Percentiles rank a stretch among this genome's conserved stretches.
These are phyloP conservation scores for Miichthys miiuy DNA, from an alignment of 2,797 vertebrate genomes.

Conservation along the genomic window DNA sequence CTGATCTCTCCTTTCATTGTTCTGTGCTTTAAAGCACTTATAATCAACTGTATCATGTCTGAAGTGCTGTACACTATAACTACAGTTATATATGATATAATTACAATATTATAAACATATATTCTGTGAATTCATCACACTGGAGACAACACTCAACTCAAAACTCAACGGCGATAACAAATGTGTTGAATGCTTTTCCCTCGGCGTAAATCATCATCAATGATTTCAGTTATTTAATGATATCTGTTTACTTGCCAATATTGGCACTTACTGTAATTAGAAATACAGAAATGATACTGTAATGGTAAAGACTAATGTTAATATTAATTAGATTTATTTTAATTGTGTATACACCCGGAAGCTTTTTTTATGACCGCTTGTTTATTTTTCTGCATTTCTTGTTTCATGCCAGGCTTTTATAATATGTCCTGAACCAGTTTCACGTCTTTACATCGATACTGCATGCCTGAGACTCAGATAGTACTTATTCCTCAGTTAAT, in stretches of 20 bases:
- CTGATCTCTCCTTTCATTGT: neutral
- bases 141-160: too few relatives aligned
- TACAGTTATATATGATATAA: too few relatives aligned
- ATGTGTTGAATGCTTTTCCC: too few relatives aligned
- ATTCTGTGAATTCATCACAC: too few relatives aligned
- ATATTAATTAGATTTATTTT: neutral
- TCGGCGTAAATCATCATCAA: too few relatives aligned
- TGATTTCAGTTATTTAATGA: too few relatives aligned
- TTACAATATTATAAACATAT: too few relatives aligned
- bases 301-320: neutral
- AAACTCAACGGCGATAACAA: too few relatives aligned
- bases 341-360: too few relatives aligned
- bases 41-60: neutral
- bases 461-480: neutral
- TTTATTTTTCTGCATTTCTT: neutral
- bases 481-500: constrained; percentile 3
- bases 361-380: neutral
- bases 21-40: neutral
- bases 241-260: too few relatives aligned
- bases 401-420: constrained; percentile 12
- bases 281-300: neutral
- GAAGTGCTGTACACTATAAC: neutral
- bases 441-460: neutral
- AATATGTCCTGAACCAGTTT: neutral
- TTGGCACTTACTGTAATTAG: neutral